These are phyloP conservation scores for Sinocyclocheilus anshuiensis DNA, from an alignment of 2,113 vertebrate species.

Conservation along the genomic window DNA sequence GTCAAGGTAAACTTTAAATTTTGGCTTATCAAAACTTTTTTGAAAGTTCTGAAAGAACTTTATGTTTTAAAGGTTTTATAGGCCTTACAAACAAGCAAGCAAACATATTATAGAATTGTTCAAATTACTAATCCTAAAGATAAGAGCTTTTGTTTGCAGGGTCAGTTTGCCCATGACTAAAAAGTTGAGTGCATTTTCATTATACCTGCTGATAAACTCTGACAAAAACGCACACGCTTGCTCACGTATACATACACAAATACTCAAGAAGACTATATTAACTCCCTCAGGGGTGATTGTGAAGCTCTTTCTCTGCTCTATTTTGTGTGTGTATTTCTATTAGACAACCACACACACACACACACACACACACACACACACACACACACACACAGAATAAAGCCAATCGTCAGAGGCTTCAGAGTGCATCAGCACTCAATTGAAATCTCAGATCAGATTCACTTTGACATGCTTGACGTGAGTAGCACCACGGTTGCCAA, in stretches of 20 bases:
- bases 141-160: background rate
- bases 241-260: constrained; percentile 13
- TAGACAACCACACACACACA: background rate
- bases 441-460: constrained; percentile 26
- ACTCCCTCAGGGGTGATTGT: constrained; percentile 13
- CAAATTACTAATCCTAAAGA: background rate
- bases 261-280: constrained; percentile 9
- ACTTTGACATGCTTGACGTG: constrained; percentile 26
- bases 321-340: constrained; percentile 12
- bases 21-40: background rate
- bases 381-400: background rate
- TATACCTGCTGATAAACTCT: constrained; percentile 1
- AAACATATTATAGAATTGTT: background rate
- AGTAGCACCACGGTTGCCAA: constrained; percentile 7
- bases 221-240: background rate
- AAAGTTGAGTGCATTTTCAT: constrained; percentile 32
- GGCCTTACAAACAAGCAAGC: background rate
- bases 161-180: constrained; percentile 20
- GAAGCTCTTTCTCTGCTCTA: background rate
- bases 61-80: background rate
- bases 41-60: background rate
- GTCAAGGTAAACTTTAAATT: background rate
- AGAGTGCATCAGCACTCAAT: constrained; percentile 29
- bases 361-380: background rate
- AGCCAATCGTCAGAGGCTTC: constrained; percentile 17